phyloP scores from a whole-genome alignment of 2,888 invertebrate genomes.

The Leucoptera coffeella region DNA sequence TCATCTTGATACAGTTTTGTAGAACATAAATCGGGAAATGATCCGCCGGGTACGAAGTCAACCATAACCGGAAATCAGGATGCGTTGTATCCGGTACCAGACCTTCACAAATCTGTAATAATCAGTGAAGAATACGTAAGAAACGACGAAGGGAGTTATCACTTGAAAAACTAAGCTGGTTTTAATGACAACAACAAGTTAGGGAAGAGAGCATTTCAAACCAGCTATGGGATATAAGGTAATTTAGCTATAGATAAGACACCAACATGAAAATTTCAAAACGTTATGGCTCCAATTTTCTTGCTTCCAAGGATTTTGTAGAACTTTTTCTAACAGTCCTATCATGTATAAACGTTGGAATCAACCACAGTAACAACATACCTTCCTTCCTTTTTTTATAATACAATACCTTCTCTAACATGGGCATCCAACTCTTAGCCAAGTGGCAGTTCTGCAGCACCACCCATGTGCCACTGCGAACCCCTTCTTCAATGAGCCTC shows the following conservation, averaged over 20 bases:
- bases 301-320: too few relatives aligned
- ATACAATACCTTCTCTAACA: constrained; percentile 78
- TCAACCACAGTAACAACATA: background rate
- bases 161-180: too few relatives aligned
- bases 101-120: constrained; percentile 70
- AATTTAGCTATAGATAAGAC: too few relatives aligned
- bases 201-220: too few relatives aligned
- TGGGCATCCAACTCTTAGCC: constrained; percentile 91
- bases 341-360: background rate
- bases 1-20: constrained; percentile 94
- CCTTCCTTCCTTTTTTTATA: constrained; percentile 3
- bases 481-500: constrained; percentile 77
- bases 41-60: constrained; percentile 87
- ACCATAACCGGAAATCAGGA: constrained; percentile 88
- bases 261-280: too few relatives aligned
- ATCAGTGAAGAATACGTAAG: background rate
- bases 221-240: too few relatives aligned
- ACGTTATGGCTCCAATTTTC: too few relatives aligned
- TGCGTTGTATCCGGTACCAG: constrained; percentile 75
- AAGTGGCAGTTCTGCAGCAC: constrained; percentile 93
- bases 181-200: too few relatives aligned
- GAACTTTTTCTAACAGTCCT: background rate
- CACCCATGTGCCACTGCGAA: constrained; percentile 84
- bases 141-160: too few relatives aligned
- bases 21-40: constrained; percentile 89